Evolutionary conservation across 2,888 invertebrate species (phyloP).

Genomic region (Drosophila mayaguana): DNA sequence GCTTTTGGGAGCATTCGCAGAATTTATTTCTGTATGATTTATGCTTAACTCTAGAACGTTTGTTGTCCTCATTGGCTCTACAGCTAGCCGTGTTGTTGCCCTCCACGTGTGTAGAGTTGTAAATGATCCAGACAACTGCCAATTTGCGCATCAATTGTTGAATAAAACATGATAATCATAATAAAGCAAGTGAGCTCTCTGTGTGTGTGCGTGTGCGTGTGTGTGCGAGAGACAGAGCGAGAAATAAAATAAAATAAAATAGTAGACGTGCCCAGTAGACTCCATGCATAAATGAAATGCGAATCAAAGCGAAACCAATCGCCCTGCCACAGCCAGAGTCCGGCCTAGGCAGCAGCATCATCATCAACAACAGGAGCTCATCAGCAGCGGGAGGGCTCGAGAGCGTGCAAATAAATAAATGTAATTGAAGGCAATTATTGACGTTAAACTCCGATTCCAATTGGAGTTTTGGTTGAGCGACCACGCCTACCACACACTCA

Average conservation of each 20-base stretch:
- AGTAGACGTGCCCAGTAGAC: constrained; percentile 52
- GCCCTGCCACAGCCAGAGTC: constrained; percentile 49
- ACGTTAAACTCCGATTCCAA: constrained; percentile 71
- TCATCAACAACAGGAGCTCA: constrained; percentile 25
- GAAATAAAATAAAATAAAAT: constrained; percentile 69
- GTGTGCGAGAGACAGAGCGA: not conserved
- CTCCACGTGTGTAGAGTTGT: constrained; percentile 73
- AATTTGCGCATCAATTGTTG: constrained; percentile 81
- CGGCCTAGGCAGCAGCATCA: constrained; percentile 27
- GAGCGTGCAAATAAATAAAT: constrained; percentile 78
- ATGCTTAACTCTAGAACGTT: constrained; percentile 14
- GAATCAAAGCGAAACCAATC: constrained; percentile 80
- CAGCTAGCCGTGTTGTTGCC: constrained; percentile 26
- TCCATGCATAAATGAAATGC: constrained; percentile 75
- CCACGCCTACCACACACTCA: constrained; percentile 19
- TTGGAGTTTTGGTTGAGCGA: constrained; percentile 47
- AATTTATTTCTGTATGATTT: constrained; percentile 32
- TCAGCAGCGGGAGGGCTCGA: constrained; percentile 23
- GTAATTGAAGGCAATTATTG: constrained; percentile 80
- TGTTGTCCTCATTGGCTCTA: constrained; percentile 11
- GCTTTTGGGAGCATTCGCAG: constrained; percentile 36
- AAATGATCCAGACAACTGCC: constrained; percentile 81
- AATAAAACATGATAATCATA: constrained; percentile 82
- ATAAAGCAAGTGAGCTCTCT: constrained; percentile 53
- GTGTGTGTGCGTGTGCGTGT: not conserved